Evolutionary conservation across 2,113 vertebrate genomes (phyloP).

Genomic region (Etia nguti): DNA sequence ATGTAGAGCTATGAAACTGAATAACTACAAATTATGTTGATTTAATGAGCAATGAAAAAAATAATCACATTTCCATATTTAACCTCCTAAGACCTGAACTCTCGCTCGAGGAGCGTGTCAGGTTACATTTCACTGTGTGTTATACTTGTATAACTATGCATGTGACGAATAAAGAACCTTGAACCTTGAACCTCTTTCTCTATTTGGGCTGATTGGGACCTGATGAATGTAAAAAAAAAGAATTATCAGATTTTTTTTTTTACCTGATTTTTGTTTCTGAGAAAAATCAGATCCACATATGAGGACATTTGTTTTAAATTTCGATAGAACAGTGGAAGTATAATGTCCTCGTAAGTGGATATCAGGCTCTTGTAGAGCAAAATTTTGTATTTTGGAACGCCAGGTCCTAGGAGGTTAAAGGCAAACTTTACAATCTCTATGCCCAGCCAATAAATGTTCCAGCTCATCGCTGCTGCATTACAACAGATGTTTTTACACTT

Average conservation of each 20-base stretch:
- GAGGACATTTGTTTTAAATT: background rate
- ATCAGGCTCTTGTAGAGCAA: background rate
- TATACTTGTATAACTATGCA: too few species aligned
- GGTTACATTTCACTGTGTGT: too few species aligned
- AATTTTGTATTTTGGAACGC: background rate
- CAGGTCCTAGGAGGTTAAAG: too few species aligned
- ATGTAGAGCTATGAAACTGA: background rate
- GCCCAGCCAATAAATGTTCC: background rate
- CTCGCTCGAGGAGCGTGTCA: too few species aligned
- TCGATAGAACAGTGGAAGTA: background rate
- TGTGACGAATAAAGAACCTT: too few species aligned
- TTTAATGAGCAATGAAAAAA: background rate
- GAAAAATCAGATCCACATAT: background rate
- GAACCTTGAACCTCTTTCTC: too few species aligned
- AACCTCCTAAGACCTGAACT: background rate
- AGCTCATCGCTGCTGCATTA: background rate
- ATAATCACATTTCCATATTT: background rate
- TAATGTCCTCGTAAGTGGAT: background rate
- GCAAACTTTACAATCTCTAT: background rate
- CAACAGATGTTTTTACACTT: background rate
- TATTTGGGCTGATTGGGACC: background rate
- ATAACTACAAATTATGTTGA: background rate
- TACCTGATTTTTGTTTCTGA: background rate
- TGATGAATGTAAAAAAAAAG: background rate
- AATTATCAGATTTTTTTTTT: background rate